A percentile compares a stretch with the other conserved stretches of the same genome.
These are phyloP conservation scores for Phylloscopus trochilus DNA, from an alignment of 2,113 vertebrate genomes.

Conservation along the genomic window DNA sequence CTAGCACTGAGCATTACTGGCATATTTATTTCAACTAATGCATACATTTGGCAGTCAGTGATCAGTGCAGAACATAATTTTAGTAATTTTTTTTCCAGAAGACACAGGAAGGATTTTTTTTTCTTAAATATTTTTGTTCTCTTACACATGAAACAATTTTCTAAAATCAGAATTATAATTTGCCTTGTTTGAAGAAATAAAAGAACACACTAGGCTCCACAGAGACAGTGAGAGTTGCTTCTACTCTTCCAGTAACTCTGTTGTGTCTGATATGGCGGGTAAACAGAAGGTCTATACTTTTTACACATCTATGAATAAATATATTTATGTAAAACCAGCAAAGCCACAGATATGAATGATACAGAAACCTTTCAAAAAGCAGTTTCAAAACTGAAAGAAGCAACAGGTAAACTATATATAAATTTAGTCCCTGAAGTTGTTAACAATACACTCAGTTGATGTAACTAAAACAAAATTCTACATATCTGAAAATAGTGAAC, in stretches of 20 bases:
- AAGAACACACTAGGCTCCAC: background rate
- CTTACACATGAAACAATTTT: background rate
- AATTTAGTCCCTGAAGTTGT: background rate
- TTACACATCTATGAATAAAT: background rate
- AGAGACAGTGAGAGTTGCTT: background rate
- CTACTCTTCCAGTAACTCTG: background rate
- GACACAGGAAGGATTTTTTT: background rate
- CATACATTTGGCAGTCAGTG: background rate
- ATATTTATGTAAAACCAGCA: background rate
- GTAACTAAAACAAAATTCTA: background rate
- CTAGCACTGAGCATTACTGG: background rate
- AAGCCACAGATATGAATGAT: background rate
- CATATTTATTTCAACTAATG: background rate
- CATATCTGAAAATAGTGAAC: background rate
- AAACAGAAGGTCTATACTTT: background rate
- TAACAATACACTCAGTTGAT: background rate
- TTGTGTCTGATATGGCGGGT: background rate
- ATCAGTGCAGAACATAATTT: background rate
- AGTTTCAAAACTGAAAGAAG: background rate
- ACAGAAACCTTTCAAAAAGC: background rate
- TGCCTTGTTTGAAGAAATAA: background rate
- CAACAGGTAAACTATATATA: background rate
- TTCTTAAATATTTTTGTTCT: background rate
- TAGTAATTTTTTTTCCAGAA: background rate
- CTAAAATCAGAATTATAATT: background rate